Conservation (phyloP, 2,888 invertebrate genomes). For the Nasonovia ribisnigri region DNA sequence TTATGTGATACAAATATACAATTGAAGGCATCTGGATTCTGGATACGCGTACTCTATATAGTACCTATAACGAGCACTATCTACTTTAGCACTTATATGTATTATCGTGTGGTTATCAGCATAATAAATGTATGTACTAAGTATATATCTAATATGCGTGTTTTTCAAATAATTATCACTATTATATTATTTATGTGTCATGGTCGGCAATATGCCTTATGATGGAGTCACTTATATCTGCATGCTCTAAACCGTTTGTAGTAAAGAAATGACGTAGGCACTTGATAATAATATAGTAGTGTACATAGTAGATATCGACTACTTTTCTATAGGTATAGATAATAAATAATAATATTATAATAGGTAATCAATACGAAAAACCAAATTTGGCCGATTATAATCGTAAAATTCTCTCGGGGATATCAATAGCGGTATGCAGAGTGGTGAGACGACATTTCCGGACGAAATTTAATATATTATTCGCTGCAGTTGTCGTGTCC, state of each 20-base stretch:
- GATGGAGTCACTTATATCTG: not conserved
- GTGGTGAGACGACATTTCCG: not conserved
- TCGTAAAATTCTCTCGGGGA: not conserved
- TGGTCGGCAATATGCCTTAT: not conserved
- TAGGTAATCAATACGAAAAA: not conserved
- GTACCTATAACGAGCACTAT: too few species aligned
- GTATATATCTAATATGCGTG: not conserved
- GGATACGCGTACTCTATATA: too few species aligned
- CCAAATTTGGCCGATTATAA: not conserved
- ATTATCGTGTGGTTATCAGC: not conserved
- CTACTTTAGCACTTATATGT: not conserved
- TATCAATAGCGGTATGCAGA: not conserved
- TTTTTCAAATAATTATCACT: too few species aligned
- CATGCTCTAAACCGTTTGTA: not conserved
- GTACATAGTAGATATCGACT: not conserved
- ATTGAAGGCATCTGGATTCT: not conserved
- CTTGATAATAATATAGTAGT: too few species aligned
- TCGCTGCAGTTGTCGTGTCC: not conserved
- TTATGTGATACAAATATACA: not conserved
- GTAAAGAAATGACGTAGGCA: not conserved
- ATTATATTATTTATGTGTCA: too few species aligned
- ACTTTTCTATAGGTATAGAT: not conserved
- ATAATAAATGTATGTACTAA: not conserved
- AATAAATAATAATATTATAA: too few species aligned
- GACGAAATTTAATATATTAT: not conserved